A percentile compares a stretch with the other conserved stretches of the same genome.
These are phyloP conservation scores for Malthinus flaveolus DNA, from an alignment of 2,888 invertebrate species.

Conservation along the genomic window DNA sequence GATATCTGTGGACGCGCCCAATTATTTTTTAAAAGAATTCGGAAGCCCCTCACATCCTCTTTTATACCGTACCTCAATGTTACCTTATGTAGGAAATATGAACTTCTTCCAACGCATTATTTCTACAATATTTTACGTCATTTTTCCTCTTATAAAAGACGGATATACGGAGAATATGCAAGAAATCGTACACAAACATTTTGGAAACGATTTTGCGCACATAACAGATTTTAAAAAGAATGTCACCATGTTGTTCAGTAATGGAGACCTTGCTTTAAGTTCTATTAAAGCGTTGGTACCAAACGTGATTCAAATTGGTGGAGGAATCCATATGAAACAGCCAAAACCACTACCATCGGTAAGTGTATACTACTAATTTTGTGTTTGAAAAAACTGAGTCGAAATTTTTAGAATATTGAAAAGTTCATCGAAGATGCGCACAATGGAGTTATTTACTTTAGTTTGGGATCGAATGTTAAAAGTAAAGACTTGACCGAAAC, in stretches of 20 bases:
- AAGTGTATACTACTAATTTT: conserved; percentile 1
- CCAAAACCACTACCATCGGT: conserved; percentile 40
- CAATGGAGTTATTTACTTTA: conserved; percentile 52
- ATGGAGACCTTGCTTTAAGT: conserved; percentile 45
- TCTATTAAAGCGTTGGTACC: conserved; percentile 43
- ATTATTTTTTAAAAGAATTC: conserved; percentile 39
- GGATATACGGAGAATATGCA: background rate
- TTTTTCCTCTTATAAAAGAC: background rate
- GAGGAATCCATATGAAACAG: conserved; percentile 40
- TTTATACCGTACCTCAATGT: conserved; percentile 44
- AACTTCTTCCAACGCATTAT: conserved; percentile 41
- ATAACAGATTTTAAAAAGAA: conserved; percentile 39
- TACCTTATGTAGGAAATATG: conserved; percentile 36
- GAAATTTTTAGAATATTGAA: conserved; percentile 44
- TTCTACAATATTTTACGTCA: background rate
- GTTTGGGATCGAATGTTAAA: conserved; percentile 53
- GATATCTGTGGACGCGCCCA: conserved; percentile 32
- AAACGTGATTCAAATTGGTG: conserved; percentile 43
- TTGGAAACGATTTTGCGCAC: conserved; percentile 42
- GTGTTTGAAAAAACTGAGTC: background rate
- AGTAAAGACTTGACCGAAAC: conserved; percentile 43
- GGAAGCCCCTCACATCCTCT: conserved; percentile 48
- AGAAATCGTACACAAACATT: conserved; percentile 34
- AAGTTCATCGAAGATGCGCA: conserved; percentile 26
- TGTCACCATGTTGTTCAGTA: conserved; percentile 46